phyloP scores from a whole-genome alignment of 2,888 invertebrate species.

The Aphodius granarius region DNA sequence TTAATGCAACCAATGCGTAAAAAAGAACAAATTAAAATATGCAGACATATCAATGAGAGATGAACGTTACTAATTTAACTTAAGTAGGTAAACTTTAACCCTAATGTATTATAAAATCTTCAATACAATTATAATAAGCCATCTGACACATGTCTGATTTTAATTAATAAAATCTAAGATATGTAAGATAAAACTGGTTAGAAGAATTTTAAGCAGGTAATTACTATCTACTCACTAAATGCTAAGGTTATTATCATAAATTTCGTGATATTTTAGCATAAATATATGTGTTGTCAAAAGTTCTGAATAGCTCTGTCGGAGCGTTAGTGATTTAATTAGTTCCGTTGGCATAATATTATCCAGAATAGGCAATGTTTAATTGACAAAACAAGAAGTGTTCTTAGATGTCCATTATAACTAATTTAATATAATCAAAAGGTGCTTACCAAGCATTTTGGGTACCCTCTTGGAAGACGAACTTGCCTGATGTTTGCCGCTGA shows the following conservation, averaged over 20 bases:
- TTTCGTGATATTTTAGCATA: neutral
- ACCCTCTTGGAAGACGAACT: constrained; percentile 59
- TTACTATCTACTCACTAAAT: neutral
- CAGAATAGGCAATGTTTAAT: too few species aligned
- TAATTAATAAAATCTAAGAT: neutral
- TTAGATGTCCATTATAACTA: too few species aligned
- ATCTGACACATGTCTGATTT: neutral
- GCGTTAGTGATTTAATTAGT: too few species aligned
- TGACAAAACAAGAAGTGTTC: too few species aligned
- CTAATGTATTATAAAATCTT: too few species aligned
- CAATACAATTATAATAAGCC: neutral
- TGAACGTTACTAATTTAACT: too few species aligned
- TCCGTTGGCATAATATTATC: too few species aligned
- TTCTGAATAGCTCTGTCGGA: neutral
- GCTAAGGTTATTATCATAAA: neutral
- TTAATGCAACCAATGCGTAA: too few species aligned
- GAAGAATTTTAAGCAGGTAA: neutral
- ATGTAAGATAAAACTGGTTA: neutral
- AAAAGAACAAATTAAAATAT: too few species aligned
- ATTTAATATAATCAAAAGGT: neutral
- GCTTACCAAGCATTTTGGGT: constrained; percentile 76
- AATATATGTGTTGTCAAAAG: neutral
- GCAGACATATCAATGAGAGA: too few species aligned
- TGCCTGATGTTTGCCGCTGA: constrained; percentile 33
- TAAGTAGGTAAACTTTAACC: too few species aligned